phyloP scores from a whole-genome alignment of 2,797 vertebrate genomes.

The Amblyraja radiata region DNA sequence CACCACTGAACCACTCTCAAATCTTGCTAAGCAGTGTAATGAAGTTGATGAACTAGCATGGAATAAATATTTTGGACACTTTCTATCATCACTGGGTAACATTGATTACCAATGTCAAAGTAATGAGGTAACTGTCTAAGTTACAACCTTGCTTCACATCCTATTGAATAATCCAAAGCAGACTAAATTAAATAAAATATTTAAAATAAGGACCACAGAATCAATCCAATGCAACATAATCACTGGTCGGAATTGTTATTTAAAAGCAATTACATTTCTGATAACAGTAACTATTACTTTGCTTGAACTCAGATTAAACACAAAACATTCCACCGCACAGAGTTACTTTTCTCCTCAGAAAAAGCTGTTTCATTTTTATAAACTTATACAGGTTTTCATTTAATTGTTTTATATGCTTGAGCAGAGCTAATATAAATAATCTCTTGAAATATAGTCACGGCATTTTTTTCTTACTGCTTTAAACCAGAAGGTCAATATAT shows the following conservation, averaged over 20 bases:
- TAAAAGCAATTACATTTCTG: background rate
- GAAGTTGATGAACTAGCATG: background rate
- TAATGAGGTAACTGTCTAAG: background rate
- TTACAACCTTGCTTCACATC: background rate
- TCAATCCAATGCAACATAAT: background rate
- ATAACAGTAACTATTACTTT: background rate
- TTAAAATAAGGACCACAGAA: background rate
- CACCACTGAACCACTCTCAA: too few relatives aligned
- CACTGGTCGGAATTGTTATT: background rate
- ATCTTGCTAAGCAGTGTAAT: background rate
- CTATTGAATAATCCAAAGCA: background rate
- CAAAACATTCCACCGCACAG: background rate
- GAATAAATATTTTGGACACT: background rate
- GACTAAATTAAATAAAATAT: background rate
- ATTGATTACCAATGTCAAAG: background rate
- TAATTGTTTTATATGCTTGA: background rate
- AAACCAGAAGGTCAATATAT: background rate
- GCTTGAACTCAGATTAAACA: too few relatives aligned
- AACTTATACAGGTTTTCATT: background rate
- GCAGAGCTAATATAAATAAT: background rate
- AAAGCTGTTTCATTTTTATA: background rate
- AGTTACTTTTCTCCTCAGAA: background rate
- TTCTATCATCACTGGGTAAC: background rate
- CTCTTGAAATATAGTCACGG: background rate
- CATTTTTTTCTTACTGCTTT: background rate